Percentiles rank a stretch among this genome's conserved stretches.
These are phyloP conservation scores for Pocillopora damicornis DNA, from an alignment of 64 coral and sea anemone species.

Conservation along the genomic window DNA sequence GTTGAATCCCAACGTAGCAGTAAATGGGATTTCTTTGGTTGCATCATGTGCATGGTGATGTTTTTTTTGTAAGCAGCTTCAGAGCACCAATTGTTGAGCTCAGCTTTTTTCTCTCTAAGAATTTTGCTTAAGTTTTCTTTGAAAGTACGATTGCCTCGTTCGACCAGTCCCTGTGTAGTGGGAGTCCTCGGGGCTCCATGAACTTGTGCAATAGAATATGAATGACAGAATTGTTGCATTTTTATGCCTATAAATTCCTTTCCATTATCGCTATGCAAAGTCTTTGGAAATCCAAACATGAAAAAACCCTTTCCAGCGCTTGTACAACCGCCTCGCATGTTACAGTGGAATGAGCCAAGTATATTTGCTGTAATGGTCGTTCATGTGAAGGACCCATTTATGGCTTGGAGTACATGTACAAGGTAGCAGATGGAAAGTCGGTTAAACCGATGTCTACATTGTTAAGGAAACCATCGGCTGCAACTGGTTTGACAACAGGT, in stretches of 20 bases:
- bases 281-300: too few relatives aligned
- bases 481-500: too few relatives aligned
- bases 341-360: too few relatives aligned
- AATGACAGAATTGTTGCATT: slow-evolving; percentile 5
- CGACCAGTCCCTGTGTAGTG: slow-evolving; percentile 34
- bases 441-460: too few relatives aligned
- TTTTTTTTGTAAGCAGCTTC: slow-evolving; percentile 14
- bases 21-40: slow-evolving; percentile 31
- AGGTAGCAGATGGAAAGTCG: too few relatives aligned
- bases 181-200: slow-evolving; percentile 34
- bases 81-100: slow-evolving; percentile 34
- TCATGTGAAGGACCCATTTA: too few relatives aligned
- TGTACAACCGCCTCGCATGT: too few relatives aligned
- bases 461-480: too few relatives aligned
- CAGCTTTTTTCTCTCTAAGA: slow-evolving; percentile 27
- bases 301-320: too few relatives aligned
- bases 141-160: slow-evolving; percentile 38
- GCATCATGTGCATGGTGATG: slow-evolving; percentile 17
- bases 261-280: neutral
- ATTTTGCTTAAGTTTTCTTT: slow-evolving; percentile 55
- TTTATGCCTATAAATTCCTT: slow-evolving; percentile 21
- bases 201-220: slow-evolving; percentile 6
- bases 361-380: too few relatives aligned
- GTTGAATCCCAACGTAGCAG: slow-evolving; percentile 14
- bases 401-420: too few relatives aligned